A percentile compares a stretch with the other conserved stretches of the same genome.
These are phyloP conservation scores for Drosophila prolongata DNA, from an alignment of 2,888 invertebrate species.

Conservation along the genomic window DNA sequence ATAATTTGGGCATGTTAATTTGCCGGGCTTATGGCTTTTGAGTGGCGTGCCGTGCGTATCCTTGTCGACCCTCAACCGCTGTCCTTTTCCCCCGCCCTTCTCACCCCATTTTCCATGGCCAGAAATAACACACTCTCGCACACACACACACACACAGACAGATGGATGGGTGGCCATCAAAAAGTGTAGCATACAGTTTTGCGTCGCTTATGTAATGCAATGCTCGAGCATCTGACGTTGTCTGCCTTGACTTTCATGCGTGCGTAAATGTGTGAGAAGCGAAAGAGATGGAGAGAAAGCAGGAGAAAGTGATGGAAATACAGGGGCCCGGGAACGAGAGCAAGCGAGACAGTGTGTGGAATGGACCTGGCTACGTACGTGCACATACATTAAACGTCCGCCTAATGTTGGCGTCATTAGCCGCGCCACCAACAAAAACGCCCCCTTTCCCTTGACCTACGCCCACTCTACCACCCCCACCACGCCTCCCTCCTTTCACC, in stretches of 20 bases:
- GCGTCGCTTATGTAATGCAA: conserved; percentile 71
- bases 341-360: conserved; percentile 38
- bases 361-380: conserved; percentile 69
- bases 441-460: conserved; percentile 16
- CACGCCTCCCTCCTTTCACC: neutral
- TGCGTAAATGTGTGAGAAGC: conserved; percentile 5
- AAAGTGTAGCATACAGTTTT: conserved; percentile 75
- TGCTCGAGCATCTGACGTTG: conserved; percentile 47
- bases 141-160: conserved; percentile 15
- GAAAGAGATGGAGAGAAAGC: neutral
- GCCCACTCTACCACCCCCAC: neutral
- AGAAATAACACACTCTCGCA: conserved; percentile 37
- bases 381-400: conserved; percentile 73
- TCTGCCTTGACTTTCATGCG: conserved; percentile 69
- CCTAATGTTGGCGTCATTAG: conserved; percentile 76
- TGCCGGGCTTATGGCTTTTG: conserved; percentile 76
- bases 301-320: neutral
- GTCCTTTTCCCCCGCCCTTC: conserved; percentile 1
- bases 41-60: conserved; percentile 55
- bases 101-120: conserved; percentile 22
- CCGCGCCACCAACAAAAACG: conserved; percentile 45
- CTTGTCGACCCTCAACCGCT: conserved; percentile 45
- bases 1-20: conserved; percentile 76
- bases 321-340: neutral
- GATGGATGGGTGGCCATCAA: conserved; percentile 64